Base-by-base conservation (phyloP, 2,113 vertebrate genomes). In the Nibea albiflora region DNA sequence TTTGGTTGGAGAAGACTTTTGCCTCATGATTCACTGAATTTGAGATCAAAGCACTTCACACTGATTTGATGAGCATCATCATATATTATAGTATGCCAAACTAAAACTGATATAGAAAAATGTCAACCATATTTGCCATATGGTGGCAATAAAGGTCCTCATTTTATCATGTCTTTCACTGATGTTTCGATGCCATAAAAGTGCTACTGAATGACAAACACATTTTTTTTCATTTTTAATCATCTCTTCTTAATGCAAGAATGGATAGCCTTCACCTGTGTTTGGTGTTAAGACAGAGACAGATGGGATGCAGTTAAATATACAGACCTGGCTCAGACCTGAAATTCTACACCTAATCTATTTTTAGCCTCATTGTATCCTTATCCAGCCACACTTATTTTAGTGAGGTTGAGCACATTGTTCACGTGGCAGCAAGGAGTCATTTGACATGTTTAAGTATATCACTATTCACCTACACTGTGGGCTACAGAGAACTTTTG, bases 291-390 rank as follows among this genome's bases (percentile, higher is more conserved):
- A 49, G 20, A 50, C 35, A 24, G 28, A 56, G 39, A 24, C 42
- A 50, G 62, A 57, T 16, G 62, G 52, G 49, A 70, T 19, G 60
- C 26, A 10, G 76, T 78, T 76, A 82, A 86, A 88, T 77, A 87
- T 79, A 81, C 63, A 42, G 10, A 54, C 4, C 76, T 57, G 64
- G 77, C 31, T 12, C 16, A 24, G 67, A 61, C 60, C 71, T 85
- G 83, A 76, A 72, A 90, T 73, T 20, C 14, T 73, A 85, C 17
- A 39, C 79, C 49, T 35, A 0, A 44, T 60, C 87, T 9, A 65
- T 70, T 49, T 82, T 84, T 54, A 82, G 69, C 26, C 17, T 22
- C 54, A 67, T 81, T 87, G 83, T 88, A n/a, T 76, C 52, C 12
- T 69, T 4, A 63, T 20, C 28, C 42, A 44, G 66, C 68, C 12